Evolutionary conservation across 2,797 vertebrate genomes (phyloP), one percentile per base, ranked within the genome.

Genomic region (Hippoglossus hippoglossus): DNA sequence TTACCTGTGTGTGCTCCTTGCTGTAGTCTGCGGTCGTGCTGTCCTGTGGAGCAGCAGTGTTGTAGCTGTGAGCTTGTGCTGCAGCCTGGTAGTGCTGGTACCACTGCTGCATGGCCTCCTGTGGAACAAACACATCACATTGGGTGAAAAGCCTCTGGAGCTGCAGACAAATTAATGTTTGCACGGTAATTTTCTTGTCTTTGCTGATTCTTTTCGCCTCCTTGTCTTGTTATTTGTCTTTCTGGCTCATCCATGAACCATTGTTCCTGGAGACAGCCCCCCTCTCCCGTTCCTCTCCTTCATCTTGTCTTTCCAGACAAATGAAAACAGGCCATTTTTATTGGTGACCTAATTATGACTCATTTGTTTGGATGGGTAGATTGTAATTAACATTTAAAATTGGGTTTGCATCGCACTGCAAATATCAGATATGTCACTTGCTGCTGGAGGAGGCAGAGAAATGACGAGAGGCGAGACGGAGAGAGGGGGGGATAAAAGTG

Each of bases 41-140:
- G 50, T 95, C 94, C 79, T 93, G 94, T 39, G 85, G 86, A 61
- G 84, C 82, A 19, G 89, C 84, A 4, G 88, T 76, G 73, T 31
- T 89, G 80, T 95, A 95, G 71, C 69, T 84, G 86, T 95, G 94
- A 50, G 91, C 87, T 67, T 95, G 94, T 57, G 93, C 89, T 60
- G 36, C 36, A 0, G 93, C 90, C 73, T 95, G 94, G 80, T 93
- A 96, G 66, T 94, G 94, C 76, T 96, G 94, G 91, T 95, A 96
- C 94, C 94, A 96, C 64, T 96, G 94, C 90, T 95, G 95, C 86
- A 93, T 92, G 90, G 93, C 93, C 80, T 96, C 95, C 94, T 95
- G 71, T n/a, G 26, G 6, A 12, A 67, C 24, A 83, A 39, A 54
- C 39, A 47, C 47, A 70, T 68, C 53, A 59, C 64, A 57, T 68